Evolutionary conservation across 2,888 invertebrate genomes (phyloP).

Genomic region (Lamellibrachia satsuma): DNA sequence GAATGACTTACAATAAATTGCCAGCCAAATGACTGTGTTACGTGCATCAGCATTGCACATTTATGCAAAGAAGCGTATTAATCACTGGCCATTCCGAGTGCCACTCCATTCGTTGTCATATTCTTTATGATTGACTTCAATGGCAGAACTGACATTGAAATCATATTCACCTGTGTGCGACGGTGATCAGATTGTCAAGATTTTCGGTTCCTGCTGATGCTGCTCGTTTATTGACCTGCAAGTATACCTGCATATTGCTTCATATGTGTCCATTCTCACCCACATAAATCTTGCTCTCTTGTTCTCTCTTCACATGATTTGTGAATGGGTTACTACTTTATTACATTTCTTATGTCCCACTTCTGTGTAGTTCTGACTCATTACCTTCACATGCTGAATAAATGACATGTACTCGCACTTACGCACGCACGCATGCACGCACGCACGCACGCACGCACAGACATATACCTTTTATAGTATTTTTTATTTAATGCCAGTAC

Average conservation of each 20-base stretch:
- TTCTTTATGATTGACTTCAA: slow-evolving; percentile 12
- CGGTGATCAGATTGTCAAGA: not conserved
- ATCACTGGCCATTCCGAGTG: not conserved
- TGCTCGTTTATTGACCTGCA: not conserved
- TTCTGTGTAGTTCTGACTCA: not conserved
- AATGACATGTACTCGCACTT: not conserved
- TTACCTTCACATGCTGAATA: not conserved
- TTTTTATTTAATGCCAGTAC: too few species aligned
- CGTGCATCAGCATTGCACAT: slow-evolving; percentile 9
- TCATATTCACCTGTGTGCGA: not conserved
- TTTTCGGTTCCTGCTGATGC: not conserved
- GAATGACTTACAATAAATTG: slow-evolving; percentile 17
- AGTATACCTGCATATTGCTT: not conserved
- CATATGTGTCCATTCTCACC: not conserved
- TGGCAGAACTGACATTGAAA: slow-evolving; percentile 10
- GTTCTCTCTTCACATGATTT: not conserved
- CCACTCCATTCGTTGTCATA: not conserved
- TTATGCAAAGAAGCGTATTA: slow-evolving; percentile 6
- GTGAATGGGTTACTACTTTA: not conserved
- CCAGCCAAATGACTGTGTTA: slow-evolving; percentile 17
- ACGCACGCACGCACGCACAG: not conserved
- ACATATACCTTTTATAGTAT: not conserved
- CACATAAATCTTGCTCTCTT: not conserved
- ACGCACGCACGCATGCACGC: not conserved
- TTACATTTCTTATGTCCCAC: slow-evolving; percentile 8